Base-by-base conservation (phyloP, 2,888 invertebrate species). In the Macrophya annulata region DNA sequence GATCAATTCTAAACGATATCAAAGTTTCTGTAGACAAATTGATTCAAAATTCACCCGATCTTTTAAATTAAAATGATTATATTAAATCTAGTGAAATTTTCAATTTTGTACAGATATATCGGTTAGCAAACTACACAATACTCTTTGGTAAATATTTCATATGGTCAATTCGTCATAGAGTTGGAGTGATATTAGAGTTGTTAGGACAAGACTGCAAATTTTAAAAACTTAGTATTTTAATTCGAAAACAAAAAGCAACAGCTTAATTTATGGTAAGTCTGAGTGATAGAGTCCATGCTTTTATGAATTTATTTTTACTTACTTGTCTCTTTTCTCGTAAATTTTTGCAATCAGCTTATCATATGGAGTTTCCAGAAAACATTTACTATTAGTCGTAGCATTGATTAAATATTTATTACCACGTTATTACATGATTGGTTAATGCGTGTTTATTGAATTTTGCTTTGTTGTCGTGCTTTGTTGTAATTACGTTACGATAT, bases 161-260 rank as follows among this genome's bases (percentile, higher is more conserved):
- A 62, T 12, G 10, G 43, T 81, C 25, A 10, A 5, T 25, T 21
- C 8, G 48, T 74, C 45, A 74, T 45, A 74, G 81, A 59, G 51
- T 62, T 31, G 21, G 62, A 81, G 62, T 62, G 59, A 81, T 81
- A 81, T 81, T 37, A 40, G 43, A 62, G 62, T 15, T 81, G n/a
- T 51, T 81, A 62, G 37, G 12, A 43, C 40, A 45, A 62, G 59
- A 62, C 81, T 40, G 62, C 59, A 62, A 10, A 43, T 62, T 43
- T 62, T 21, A n/a, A 15, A 40, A 81, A 62, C 12, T 62, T 15
- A 81, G 37, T 43, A 43, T 81, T 81, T 40, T 43, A 51, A 48
- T n/a, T 77, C 6, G 37, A 77, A 17, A 37, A 31, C 31, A 31
- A 15, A 31, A 31, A 77, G 72, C 45, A 17, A 55, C 37, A 31